These are phyloP conservation scores for Protobothrops mucrosquamatus DNA, from an alignment of 2,113 vertebrate species.

Conservation along the genomic window DNA sequence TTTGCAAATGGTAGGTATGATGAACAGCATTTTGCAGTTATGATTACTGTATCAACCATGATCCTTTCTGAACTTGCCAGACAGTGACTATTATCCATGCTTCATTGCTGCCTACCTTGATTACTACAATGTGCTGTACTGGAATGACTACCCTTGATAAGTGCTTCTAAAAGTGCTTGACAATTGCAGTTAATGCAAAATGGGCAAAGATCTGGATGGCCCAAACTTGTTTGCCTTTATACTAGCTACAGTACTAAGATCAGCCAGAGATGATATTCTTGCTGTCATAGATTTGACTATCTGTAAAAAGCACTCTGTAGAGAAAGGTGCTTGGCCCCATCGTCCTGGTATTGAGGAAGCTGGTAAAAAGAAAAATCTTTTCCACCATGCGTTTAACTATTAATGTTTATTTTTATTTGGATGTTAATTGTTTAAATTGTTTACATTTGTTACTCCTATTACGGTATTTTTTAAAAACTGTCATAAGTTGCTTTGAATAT, in stretches of 20 bases:
- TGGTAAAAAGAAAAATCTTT: neutral
- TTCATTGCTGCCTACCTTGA: neutral
- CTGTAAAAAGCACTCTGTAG: neutral
- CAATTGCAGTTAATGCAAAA: neutral
- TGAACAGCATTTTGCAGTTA: neutral
- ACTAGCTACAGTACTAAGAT: neutral
- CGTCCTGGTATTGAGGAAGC: neutral
- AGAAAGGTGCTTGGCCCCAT: neutral
- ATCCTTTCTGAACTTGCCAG: neutral
- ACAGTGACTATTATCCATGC: neutral
- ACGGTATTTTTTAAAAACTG: neutral
- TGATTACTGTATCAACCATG: neutral
- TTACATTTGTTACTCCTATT: neutral
- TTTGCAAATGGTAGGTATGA: neutral
- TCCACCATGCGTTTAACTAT: neutral
- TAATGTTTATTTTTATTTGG: neutral
- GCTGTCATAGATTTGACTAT: neutral
- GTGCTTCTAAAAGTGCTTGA: neutral
- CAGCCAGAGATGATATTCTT: neutral
- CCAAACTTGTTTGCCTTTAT: neutral
- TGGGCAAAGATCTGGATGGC: neutral
- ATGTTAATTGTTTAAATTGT: neutral
- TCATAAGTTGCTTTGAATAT: neutral
- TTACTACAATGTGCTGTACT: neutral
- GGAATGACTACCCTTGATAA: neutral